A percentile compares a stretch with the other conserved stretches of the same genome.
phyloP scores from a whole-genome alignment of 1,140 invertebrate species.

The Globodera rostochiensis region DNA sequence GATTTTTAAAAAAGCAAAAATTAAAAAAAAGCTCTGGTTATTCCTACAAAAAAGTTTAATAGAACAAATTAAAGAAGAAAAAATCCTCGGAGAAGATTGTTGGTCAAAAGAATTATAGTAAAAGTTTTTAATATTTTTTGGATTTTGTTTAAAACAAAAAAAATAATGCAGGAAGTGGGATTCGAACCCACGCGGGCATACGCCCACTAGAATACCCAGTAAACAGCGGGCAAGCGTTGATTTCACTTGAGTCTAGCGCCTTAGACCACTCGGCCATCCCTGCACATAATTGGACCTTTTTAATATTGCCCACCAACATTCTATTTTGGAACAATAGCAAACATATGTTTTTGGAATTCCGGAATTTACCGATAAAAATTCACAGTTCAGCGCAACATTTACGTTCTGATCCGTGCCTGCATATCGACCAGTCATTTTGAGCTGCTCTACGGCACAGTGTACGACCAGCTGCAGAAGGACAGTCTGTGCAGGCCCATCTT shows the following conservation, averaged over 20 bases:
- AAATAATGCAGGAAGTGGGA: constrained; percentile 27
- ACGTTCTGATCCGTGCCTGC: constrained; percentile 50
- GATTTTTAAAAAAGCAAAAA: too few species aligned
- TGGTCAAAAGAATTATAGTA: too few species aligned
- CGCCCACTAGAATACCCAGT: constrained; percentile 23
- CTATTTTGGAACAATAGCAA: too few species aligned
- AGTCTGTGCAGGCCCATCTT: constrained; percentile 68
- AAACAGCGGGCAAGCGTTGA: background rate
- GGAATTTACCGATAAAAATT: constrained; percentile 1
- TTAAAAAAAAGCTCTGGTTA: too few species aligned
- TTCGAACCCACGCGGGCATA: constrained; percentile 32
- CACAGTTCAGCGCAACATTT: constrained; percentile 49
- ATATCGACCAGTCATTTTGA: constrained; percentile 44
- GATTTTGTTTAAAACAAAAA: background rate
- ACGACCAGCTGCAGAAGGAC: constrained; percentile 65
- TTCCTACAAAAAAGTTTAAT: too few species aligned
- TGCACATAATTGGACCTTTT: background rate
- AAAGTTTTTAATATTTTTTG: too few species aligned
- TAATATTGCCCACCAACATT: background rate
- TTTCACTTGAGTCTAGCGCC: constrained; percentile 25
- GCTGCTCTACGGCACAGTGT: constrained; percentile 47
- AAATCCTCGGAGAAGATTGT: too few species aligned
- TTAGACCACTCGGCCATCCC: constrained; percentile 37
- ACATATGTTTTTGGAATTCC: background rate
- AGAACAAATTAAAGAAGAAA: background rate